Evolutionary conservation across 2,888 invertebrate genomes (phyloP).

Genomic region (Bellardia bayeri): DNA sequence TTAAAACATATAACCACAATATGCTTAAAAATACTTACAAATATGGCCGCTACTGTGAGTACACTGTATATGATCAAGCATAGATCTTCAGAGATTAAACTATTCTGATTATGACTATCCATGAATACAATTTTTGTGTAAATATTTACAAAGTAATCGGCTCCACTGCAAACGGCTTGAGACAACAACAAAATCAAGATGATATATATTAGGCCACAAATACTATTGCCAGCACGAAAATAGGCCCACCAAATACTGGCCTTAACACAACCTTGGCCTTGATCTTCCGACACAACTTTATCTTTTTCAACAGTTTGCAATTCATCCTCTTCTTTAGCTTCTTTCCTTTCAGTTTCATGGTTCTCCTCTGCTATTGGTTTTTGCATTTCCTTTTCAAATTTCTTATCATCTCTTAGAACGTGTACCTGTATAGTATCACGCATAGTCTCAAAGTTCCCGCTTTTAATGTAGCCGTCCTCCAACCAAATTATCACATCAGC

Average conservation of each 20-base stretch:
- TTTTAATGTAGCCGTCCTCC: slow-evolving; percentile 85
- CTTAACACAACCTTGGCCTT: slow-evolving; percentile 83
- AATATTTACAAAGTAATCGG: slow-evolving; percentile 87
- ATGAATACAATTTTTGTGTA: slow-evolving; percentile 85
- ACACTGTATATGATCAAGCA: slow-evolving; percentile 83
- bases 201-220: slow-evolving; percentile 84
- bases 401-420: slow-evolving; percentile 75
- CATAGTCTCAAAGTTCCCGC: slow-evolving; percentile 85
- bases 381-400: not conserved
- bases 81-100: slow-evolving; percentile 80
- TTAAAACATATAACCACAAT: not conserved
- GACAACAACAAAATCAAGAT: slow-evolving; percentile 85
- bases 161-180: slow-evolving; percentile 86
- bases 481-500: slow-evolving; percentile 87
- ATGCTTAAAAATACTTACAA: slow-evolving; percentile 75
- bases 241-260: slow-evolving; percentile 84
- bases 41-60: slow-evolving; percentile 81
- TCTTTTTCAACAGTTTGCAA: slow-evolving; percentile 69
- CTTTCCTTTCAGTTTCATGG: slow-evolving; percentile 74
- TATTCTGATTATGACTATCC: slow-evolving; percentile 77
- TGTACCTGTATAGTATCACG: slow-evolving; percentile 75
- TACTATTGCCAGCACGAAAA: slow-evolving; percentile 85
- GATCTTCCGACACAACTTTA: slow-evolving; percentile 83
- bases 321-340: slow-evolving; percentile 75
- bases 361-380: not conserved